Conservation (phyloP, 2,113 vertebrate genomes). For the Hippocampus guttulatus region DNA sequence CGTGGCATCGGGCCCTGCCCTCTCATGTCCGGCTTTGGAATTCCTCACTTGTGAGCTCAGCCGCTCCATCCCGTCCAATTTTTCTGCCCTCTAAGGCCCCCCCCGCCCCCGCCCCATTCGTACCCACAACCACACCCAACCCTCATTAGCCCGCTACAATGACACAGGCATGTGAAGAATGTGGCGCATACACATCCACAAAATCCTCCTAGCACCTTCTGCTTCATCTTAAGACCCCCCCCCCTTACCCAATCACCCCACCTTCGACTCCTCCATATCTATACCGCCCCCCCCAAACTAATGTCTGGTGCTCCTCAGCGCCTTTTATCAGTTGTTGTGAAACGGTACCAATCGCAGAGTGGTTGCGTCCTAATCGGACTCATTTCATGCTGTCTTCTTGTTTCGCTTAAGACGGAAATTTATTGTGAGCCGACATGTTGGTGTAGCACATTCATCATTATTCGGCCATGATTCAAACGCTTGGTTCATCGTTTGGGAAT, state of each 20-base stretch:
- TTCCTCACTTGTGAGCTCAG: constrained; percentile 57
- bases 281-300: constrained; percentile 2
- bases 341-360: constrained; percentile 39
- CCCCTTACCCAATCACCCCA: background rate
- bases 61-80: constrained; percentile 7
- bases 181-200: constrained; percentile 36
- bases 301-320: constrained; percentile 5
- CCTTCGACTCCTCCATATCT: constrained; percentile 22
- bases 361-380: constrained; percentile 38
- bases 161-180: constrained; percentile 57
- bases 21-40: constrained; percentile 47
- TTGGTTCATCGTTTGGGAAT: background rate
- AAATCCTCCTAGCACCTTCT: constrained; percentile 30
- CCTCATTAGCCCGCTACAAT: constrained; percentile 62
- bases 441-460: background rate
- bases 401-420: constrained; percentile 22
- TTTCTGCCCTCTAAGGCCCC: constrained; percentile 27
- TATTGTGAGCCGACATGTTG: constrained; percentile 2
- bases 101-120: background rate
- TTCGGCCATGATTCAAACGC: background rate
- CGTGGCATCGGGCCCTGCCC: constrained; percentile 25
- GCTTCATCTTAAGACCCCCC: constrained; percentile 27
- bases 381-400: constrained; percentile 13
- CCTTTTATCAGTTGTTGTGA: constrained; percentile 11
- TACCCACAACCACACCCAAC: constrained; percentile 7